Percentiles rank a stretch among this genome's conserved stretches.
Conservation (phyloP, 2,888 invertebrate genomes). For the Cylloceria caligata region DNA sequence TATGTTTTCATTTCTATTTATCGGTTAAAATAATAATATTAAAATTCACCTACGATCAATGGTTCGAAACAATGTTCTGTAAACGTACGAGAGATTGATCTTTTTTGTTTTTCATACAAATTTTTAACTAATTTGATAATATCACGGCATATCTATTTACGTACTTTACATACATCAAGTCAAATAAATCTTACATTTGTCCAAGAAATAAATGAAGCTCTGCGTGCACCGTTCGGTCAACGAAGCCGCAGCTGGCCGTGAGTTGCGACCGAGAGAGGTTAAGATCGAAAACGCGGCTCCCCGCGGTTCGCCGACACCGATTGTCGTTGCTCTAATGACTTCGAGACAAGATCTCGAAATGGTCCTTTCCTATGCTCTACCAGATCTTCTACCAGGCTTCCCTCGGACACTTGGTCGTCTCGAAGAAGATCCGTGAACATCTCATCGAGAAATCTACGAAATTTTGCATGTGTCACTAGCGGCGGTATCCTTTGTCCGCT, state of each 20-base stretch:
- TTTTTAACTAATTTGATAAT: background rate
- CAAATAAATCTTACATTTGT: slow-evolving; percentile 9
- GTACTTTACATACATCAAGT: slow-evolving; percentile 6
- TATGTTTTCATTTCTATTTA: no score
- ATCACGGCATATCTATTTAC: background rate
- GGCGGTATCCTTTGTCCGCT: slow-evolving; percentile 67
- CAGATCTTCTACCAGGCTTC: no score
- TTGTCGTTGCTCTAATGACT: slow-evolving; percentile 82
- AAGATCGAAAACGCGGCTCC: slow-evolving; percentile 64
- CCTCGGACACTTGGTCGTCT: slow-evolving; percentile 9
- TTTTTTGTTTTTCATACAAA: background rate
- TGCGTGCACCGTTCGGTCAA: slow-evolving; percentile 28
- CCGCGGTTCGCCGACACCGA: slow-evolving; percentile 72
- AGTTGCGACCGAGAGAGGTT: slow-evolving; percentile 36
- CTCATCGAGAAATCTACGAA: slow-evolving; percentile 75
- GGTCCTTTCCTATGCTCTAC: slow-evolving; percentile 7
- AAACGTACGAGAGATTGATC: background rate
- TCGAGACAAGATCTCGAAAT: slow-evolving; percentile 78
- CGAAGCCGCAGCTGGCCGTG: slow-evolving; percentile 15
- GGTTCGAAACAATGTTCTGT: no score
- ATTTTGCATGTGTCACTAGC: slow-evolving; percentile 72
- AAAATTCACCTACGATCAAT: no score
- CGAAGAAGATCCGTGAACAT: slow-evolving; percentile 53
- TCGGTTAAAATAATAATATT: no score
- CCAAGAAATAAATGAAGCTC: slow-evolving; percentile 22